Conservation (phyloP, 2,888 invertebrate species). For the Platycnemis pennipes region DNA sequence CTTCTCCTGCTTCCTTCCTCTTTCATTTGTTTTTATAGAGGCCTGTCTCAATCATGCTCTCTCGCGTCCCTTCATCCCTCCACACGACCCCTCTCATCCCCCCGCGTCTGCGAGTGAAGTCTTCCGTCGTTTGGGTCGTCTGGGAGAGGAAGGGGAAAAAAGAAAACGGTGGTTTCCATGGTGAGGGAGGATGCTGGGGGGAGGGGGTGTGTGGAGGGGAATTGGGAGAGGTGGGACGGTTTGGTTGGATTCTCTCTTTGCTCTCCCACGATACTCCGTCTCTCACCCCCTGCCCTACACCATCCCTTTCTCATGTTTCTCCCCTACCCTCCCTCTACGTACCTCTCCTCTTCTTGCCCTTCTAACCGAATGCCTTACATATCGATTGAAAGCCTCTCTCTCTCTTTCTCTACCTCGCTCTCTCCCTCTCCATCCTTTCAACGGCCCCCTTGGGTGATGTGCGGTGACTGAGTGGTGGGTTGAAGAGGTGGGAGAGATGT, state of each 20-base stretch:
- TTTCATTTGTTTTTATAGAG: conserved; percentile 7
- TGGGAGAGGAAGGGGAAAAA: background rate
- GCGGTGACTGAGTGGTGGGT: background rate
- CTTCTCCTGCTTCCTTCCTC: background rate
- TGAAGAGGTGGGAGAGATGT: background rate
- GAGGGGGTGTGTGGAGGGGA: background rate
- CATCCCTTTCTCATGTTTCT: background rate
- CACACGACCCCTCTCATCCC: background rate
- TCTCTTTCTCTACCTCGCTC: background rate
- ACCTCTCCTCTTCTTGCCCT: background rate
- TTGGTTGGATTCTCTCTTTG: background rate
- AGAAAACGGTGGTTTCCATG: conserved; percentile 18
- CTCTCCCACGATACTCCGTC: background rate
- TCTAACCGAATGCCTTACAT: conserved; percentile 33
- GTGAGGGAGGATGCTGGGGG: background rate
- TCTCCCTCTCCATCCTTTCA: background rate
- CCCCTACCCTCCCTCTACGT: background rate
- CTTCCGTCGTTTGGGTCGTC: background rate
- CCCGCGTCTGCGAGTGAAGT: background rate
- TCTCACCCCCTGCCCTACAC: background rate
- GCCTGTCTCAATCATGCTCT: background rate
- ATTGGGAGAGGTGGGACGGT: background rate
- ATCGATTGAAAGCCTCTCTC: background rate
- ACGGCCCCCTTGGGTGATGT: background rate
- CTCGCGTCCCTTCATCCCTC: background rate